Evolutionary conservation across 2,113 vertebrate genomes (phyloP).

Genomic region (Puffinus mauretanicus): DNA sequence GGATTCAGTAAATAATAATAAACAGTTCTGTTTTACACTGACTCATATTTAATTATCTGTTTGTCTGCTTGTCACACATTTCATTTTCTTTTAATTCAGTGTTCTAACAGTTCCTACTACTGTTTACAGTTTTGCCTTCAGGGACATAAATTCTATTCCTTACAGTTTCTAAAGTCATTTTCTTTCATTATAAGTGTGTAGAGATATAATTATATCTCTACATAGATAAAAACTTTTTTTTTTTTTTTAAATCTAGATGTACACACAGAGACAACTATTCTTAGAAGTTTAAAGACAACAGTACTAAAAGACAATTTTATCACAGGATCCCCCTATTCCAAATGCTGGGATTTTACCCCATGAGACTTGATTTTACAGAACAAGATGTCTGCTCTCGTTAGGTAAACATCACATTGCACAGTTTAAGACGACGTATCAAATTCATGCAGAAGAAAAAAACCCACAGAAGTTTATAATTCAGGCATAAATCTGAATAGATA

Average conservation of each 20-base stretch:
- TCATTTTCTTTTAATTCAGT: conserved; percentile 25
- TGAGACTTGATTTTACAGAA: neutral
- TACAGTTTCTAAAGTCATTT: neutral
- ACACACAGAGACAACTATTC: neutral
- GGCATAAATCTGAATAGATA: neutral
- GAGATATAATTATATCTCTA: neutral
- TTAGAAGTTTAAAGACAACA: neutral
- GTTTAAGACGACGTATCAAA: neutral
- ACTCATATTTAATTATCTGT: conserved; percentile 53
- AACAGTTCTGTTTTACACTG: conserved; percentile 61
- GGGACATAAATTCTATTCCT: neutral
- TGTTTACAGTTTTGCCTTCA: neutral
- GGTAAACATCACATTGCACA: neutral
- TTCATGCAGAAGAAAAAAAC: neutral
- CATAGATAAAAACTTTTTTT: neutral
- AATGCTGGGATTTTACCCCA: neutral
- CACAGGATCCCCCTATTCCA: neutral
- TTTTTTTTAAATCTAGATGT: neutral
- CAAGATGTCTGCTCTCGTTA: neutral
- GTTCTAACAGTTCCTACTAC: neutral
- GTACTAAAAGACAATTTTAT: neutral
- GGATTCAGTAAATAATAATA: conserved; percentile 58
- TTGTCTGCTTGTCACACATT: conserved; percentile 14
- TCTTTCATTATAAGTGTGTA: neutral
- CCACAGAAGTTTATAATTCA: neutral